Base-by-base conservation (phyloP, 2,113 vertebrate species). In the Percina caprodes region DNA sequence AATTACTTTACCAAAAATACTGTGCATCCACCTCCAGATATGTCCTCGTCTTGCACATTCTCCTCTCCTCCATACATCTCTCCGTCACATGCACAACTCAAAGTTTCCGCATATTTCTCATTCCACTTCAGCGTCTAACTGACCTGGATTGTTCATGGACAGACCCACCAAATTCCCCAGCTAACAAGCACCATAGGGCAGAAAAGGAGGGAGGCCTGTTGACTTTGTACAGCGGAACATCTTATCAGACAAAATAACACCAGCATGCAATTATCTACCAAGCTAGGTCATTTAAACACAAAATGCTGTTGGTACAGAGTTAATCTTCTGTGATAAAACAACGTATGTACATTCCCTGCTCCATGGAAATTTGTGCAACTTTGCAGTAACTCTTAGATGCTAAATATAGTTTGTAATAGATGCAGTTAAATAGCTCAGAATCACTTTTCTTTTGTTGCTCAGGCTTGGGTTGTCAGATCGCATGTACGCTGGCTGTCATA, bases 121-220 rank as follows among this genome's bases (percentile, higher is more conserved):
- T 92, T 89, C 74, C 80, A 51, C n/a, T 71, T 81, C 62, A 82
- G 71, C 46, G 54, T 84, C 74, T 79, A 74, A 86, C 82, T 89
- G 84, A 88, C 80, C 62, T 54, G 51, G 65, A 82, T 74, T 69
- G 82, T 77, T 71, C 23, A 23, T 5, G 24, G 56, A 77, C 75
- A 73, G 82, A 74, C 83, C 46, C 78, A 55, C 48, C 59, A 66
- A 89, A 93, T 93, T 92, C 90, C 87, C 69, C 52, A 69, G 68
- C 73, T 92, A 92, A 94, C 85, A 86, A 89, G 84, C 78, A 73
- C 88, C 88, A 68, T 33, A 33, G 87, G 84, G 69, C 83, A 82
- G 82, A 79, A 51, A 63, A 74, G 75, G 66, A 84, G 72, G 82
- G 74, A 83, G 75, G 74, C 65, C 69, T 39, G 52, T 23, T 63